A percentile compares a stretch with the other conserved stretches of the same genome.
Conservation (phyloP, 2,113 vertebrate species). For the Pica pica region DNA sequence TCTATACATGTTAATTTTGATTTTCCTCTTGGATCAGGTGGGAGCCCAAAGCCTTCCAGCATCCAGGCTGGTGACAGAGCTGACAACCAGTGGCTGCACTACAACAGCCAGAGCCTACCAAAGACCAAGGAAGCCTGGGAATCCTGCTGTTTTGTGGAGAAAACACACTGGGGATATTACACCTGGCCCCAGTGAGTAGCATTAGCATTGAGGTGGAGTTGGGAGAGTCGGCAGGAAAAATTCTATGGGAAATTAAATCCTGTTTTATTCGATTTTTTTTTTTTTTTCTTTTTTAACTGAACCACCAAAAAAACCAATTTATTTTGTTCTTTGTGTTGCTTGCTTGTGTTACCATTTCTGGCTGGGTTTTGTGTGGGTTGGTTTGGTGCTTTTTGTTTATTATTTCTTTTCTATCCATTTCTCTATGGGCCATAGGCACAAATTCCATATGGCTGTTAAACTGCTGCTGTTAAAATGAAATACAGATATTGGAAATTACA, state of each 20-base stretch:
- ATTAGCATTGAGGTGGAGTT: not conserved
- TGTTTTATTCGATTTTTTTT: not conserved
- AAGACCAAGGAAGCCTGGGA: constrained; percentile 88
- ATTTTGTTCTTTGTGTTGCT: not conserved
- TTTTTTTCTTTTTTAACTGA: not conserved
- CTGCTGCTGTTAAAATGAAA: not conserved
- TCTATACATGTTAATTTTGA: not conserved
- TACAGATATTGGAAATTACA: not conserved
- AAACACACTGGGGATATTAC: constrained; percentile 98
- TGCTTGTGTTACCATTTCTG: not conserved
- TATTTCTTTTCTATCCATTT: not conserved
- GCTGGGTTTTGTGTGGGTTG: not conserved
- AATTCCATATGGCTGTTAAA: not conserved
- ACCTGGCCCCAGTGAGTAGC: constrained; percentile 87
- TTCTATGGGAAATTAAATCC: not conserved
- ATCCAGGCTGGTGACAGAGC: constrained; percentile 84
- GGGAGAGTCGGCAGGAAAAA: not conserved
- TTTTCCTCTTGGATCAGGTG: constrained; percentile 66
- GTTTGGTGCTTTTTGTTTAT: not conserved
- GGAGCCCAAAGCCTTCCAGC: constrained; percentile 52
- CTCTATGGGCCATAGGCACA: too few relatives aligned
- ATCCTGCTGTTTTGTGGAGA: constrained; percentile 87
- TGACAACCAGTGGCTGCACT: constrained; percentile 95
- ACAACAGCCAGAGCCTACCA: constrained; percentile 84
- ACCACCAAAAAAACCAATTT: not conserved